Evolutionary conservation across 2,797 vertebrate genomes (phyloP).

Genomic region (Scleropages formosus): DNA sequence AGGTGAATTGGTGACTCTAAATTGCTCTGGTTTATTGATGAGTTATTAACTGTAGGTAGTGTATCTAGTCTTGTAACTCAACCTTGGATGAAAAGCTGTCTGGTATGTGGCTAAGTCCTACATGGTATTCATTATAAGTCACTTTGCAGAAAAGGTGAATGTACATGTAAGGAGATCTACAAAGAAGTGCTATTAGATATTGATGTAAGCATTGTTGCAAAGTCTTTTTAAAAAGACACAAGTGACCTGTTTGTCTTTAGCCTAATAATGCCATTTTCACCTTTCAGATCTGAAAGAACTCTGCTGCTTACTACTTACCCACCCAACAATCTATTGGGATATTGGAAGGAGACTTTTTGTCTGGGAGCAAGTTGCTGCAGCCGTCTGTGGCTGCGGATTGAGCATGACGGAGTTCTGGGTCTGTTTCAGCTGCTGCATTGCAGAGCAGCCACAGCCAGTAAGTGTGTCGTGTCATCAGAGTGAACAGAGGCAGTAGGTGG

Average conservation of each 20-base stretch:
- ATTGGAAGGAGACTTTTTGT: neutral
- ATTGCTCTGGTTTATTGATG: too few species aligned
- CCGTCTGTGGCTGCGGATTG: slow-evolving; percentile 54
- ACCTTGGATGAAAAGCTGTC: neutral
- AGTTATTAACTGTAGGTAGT: too few species aligned
- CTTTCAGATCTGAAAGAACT: slow-evolving; percentile 2
- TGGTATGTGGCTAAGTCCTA: neutral
- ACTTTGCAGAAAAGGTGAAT: too few species aligned
- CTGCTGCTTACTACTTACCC: neutral
- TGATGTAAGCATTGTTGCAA: too few species aligned
- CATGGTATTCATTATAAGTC: neutral
- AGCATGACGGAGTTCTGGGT: slow-evolving; percentile 89
- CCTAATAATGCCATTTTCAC: neutral
- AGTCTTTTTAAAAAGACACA: too few species aligned
- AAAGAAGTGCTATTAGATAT: too few species aligned
- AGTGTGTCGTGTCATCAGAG: slow-evolving; percentile 54
- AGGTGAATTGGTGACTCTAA: too few species aligned
- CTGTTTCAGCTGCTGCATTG: slow-evolving; percentile 89
- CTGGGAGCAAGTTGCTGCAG: slow-evolving; percentile 61
- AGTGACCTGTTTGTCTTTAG: neutral
- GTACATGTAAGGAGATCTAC: too few species aligned
- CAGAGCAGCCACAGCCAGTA: slow-evolving; percentile 85
- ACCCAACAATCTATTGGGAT: neutral
- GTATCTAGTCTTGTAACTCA: neutral
- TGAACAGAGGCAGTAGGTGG: too few species aligned